phyloP scores from a whole-genome alignment of 1,140 invertebrate genomes.

The Cotesia glomerata region DNA sequence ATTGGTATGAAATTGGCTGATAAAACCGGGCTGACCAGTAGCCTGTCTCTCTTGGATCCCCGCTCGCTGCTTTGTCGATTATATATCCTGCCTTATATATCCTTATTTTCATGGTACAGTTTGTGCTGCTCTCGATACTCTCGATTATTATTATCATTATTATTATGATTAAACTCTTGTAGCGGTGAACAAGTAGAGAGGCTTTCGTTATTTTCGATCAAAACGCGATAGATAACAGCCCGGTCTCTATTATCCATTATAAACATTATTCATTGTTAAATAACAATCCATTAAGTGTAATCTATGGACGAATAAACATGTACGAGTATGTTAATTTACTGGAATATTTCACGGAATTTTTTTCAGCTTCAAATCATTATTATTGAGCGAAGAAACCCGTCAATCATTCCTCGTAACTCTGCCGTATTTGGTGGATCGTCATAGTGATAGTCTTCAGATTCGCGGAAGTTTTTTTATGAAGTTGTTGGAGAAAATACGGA shows the following conservation, averaged over 20 bases:
- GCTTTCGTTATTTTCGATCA: constrained; percentile 58
- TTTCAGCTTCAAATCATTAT: background rate
- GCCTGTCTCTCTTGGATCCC: background rate
- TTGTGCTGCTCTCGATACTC: background rate
- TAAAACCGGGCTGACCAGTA: constrained; percentile 45
- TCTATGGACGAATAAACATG: background rate
- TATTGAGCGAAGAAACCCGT: background rate
- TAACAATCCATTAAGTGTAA: background rate
- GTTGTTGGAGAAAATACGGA: background rate
- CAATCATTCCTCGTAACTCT: background rate
- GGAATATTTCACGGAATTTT: background rate
- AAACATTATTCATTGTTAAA: constrained; percentile 54
- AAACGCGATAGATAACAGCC: constrained; percentile 54
- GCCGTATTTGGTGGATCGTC: background rate
- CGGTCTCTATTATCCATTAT: constrained; percentile 57
- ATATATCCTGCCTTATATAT: background rate
- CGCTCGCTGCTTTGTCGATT: constrained; percentile 9
- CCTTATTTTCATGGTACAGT: background rate
- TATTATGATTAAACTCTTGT: too few species aligned
- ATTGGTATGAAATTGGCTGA: constrained; percentile 63
- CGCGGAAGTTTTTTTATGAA: background rate
- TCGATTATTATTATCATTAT: background rate
- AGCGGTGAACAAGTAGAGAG: too few species aligned
- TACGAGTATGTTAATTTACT: background rate
- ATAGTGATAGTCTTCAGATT: background rate